Percentiles rank a stretch among this genome's conserved stretches.
phyloP scores from a whole-genome alignment of 2,797 vertebrate genomes.

The Coregonus suidteri region DNA sequence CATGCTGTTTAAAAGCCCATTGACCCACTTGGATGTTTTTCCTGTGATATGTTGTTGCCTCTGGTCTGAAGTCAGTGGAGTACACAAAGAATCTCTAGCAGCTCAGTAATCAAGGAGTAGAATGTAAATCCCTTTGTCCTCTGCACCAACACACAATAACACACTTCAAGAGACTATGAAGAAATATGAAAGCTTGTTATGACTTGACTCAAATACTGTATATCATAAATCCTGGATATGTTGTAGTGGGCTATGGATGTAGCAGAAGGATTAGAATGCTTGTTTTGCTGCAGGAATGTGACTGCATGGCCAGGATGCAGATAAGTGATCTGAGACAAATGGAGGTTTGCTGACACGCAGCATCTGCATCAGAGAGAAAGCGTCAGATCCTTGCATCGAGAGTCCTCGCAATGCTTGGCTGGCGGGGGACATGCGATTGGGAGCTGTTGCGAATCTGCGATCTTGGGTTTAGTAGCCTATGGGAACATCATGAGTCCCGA shows the following conservation, averaged over 20 bases:
- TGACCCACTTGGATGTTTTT: slow-evolving; percentile 58
- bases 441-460: not conserved
- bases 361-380: not conserved
- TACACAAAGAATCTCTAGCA: slow-evolving; percentile 61
- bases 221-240: not conserved
- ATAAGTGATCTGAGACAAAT: not conserved
- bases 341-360: not conserved
- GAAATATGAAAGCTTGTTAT: not conserved
- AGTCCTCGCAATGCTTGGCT: slow-evolving; percentile 16
- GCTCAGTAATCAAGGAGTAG: slow-evolving; percentile 51
- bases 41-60: not conserved
- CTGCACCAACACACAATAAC: slow-evolving; percentile 49
- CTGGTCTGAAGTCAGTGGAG: slow-evolving; percentile 36
- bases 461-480: slow-evolving; percentile 16
- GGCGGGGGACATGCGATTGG: slow-evolving; percentile 8
- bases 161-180: slow-evolving; percentile 42
- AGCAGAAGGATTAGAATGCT: not conserved
- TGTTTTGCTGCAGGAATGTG: not conserved
- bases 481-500: not conserved
- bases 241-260: not conserved
- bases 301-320: not conserved
- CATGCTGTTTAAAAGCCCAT: slow-evolving; percentile 27
- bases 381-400: not conserved
- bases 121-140: slow-evolving; percentile 69
- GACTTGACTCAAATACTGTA: not conserved